Base-by-base conservation (phyloP, 2,888 invertebrate genomes). In the Synergus gifuensis region DNA sequence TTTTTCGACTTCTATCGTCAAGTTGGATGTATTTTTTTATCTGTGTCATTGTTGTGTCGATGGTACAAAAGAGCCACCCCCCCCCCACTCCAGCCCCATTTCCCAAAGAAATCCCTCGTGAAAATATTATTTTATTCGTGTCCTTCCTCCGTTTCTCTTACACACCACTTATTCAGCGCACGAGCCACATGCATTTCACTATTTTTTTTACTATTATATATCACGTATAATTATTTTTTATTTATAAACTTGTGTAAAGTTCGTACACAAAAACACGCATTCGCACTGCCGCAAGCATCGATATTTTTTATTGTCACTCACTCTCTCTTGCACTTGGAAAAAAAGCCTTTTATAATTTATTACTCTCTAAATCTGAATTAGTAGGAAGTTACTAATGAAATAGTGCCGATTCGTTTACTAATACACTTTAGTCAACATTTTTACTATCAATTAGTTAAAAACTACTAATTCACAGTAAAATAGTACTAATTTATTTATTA, bases 11-110 rank as follows among this genome's bases (percentile, higher is more conserved):
- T 18, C 11, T 58, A 3, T 58, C 16, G 58, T 11, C 18, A 76
- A 76, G 40, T 42, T 46, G 14, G 36, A 46, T 69, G 7, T 12
- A 9, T 44, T 66, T 78, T 77, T 81, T 66, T 76, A 77, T 69
- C 78, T 81, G 58, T 80, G 64, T 82, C 79, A 78, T 78, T 81
- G 77, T 73, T 83, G 80, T 80, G 83, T 77, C 64, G 81, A 81
- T 80, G 73, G 78, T 76, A 78, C 77, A 76, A 79, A 79, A 77
- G 63, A 78, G 63, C 73, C 78, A 64, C 76, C 63, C 76, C 36
- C 76, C 54, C 77, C 76, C 14, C 54, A n/a, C 16, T 42, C 78
- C 46, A 64, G 76, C 79, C 77, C 40, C 76, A 9, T 14, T 42
- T 67, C 46, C 78, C 44, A 66, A 79, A 81, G 78, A 76, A 80